A percentile compares a stretch with the other conserved stretches of the same genome.
Conservation (phyloP, 2,797 vertebrate genomes). For the Pithecia hirsuta region DNA sequence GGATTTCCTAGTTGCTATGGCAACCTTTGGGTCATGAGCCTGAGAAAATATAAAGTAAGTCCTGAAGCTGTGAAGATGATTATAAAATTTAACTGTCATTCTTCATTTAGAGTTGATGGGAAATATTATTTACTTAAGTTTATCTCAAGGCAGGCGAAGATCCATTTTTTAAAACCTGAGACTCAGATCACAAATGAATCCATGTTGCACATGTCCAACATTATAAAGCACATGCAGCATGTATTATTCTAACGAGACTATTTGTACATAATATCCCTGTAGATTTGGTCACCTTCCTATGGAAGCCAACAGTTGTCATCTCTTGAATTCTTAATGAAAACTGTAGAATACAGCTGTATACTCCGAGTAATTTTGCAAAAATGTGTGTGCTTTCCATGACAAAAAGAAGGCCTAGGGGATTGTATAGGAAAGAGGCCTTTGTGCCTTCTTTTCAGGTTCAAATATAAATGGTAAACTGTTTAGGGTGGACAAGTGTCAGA, state of each 20-base stretch:
- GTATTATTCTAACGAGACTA: conserved; percentile 79
- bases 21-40: conserved; percentile 90
- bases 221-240: conserved; percentile 62
- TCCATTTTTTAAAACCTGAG: conserved; percentile 78
- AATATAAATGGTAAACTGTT: conserved; percentile 62
- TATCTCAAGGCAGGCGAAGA: conserved; percentile 85
- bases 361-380: conserved; percentile 66
- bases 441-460: conserved; percentile 59
- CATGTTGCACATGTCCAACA: conserved; percentile 71
- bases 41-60: conserved; percentile 90
- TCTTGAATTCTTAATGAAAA: conserved; percentile 58
- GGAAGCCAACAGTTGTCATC: conserved; percentile 64
- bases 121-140: conserved; percentile 89
- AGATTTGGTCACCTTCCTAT: conserved; percentile 66
- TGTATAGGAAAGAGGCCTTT: conserved; percentile 39
- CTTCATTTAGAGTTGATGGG: conserved; percentile 91
- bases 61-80: conserved; percentile 92
- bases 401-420: conserved; percentile 48
- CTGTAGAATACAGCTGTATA: conserved; percentile 56
- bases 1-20: conserved; percentile 92
- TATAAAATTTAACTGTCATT: conserved; percentile 94
- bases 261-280: conserved; percentile 78
- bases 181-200: conserved; percentile 79
- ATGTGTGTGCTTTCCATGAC: conserved; percentile 61
- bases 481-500: conserved; percentile 51